A percentile compares a stretch with the other conserved stretches of the same genome.
Evolutionary conservation across 1,140 invertebrate genomes (phyloP).

Genomic region (Pseudomyrmex pallidus): DNA sequence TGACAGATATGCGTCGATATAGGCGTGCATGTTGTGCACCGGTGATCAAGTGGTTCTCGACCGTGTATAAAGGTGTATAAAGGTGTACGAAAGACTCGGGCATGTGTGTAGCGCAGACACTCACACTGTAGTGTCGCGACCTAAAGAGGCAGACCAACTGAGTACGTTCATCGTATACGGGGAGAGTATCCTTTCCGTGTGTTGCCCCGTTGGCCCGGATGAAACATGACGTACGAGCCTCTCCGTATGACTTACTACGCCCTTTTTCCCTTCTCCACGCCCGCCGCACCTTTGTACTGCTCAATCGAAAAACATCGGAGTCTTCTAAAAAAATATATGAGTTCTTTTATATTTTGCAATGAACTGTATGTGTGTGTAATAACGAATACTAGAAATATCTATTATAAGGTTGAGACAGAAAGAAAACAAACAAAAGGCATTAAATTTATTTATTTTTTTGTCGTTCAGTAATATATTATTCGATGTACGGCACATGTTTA

Average conservation of each 20-base stretch:
- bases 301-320: slow-evolving; percentile 83
- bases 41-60: slow-evolving; percentile 75
- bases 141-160: slow-evolving; percentile 81
- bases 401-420: no score
- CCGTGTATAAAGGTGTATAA: slow-evolving; percentile 32
- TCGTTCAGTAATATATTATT: no score
- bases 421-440: no score
- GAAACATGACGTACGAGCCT: slow-evolving; percentile 83
- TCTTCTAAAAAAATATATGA: slow-evolving; percentile 53
- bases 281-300: slow-evolving; percentile 78
- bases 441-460: no score
- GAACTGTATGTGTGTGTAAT: no score
- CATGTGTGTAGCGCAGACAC: slow-evolving; percentile 37
- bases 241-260: slow-evolving; percentile 84
- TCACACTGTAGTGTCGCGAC: slow-evolving; percentile 72
- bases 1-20: slow-evolving; percentile 65
- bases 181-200: slow-evolving; percentile 75
- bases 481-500: no score
- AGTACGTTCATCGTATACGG: slow-evolving; percentile 76
- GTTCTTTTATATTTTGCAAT: slow-evolving; percentile 24
- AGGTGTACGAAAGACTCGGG: slow-evolving; percentile 43
- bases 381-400: no score
- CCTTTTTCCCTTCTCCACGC: slow-evolving; percentile 84
- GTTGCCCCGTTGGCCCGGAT: slow-evolving; percentile 82
- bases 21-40: slow-evolving; percentile 74